A percentile compares a stretch with the other conserved stretches of the same genome.
Conservation (phyloP, 2,113 vertebrate species). For the Lipophrys pholis region DNA sequence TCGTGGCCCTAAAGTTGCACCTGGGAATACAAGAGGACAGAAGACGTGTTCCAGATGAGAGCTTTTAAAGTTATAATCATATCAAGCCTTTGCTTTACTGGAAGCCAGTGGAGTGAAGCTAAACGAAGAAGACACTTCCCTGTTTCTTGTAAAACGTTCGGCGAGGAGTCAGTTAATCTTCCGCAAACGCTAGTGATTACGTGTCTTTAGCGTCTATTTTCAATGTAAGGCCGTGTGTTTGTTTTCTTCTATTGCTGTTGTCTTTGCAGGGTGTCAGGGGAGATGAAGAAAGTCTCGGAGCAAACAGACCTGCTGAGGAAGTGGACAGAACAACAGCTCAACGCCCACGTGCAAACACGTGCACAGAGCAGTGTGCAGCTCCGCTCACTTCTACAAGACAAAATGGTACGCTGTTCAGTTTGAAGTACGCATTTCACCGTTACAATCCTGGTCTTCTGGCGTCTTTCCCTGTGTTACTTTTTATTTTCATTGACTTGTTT, state of each 20-base stretch:
- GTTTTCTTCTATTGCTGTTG: neutral
- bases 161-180: too few species aligned
- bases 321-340: conserved; percentile 79
- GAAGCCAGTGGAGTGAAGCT: too few species aligned
- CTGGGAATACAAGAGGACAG: too few species aligned
- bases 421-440: neutral
- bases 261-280: conserved; percentile 62
- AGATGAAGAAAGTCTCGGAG: conserved; percentile 75
- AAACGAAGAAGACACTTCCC: too few species aligned
- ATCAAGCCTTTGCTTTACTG: too few species aligned
- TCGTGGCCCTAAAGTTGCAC: too few species aligned
- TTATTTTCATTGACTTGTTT: too few species aligned
- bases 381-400: conserved; percentile 71
- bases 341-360: conserved; percentile 65
- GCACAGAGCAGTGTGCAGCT: conserved; percentile 64
- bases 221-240: neutral
- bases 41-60: too few species aligned
- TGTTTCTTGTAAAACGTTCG: too few species aligned
- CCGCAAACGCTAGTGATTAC: neutral
- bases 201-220: neutral
- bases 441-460: too few species aligned
- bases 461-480: too few species aligned
- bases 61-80: too few species aligned
- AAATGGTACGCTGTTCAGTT: conserved; percentile 71
- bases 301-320: conserved; percentile 76